These are phyloP conservation scores for Acipenser transmontanus DNA, from an alignment of 2,797 vertebrate species.

Conservation along the genomic window DNA sequence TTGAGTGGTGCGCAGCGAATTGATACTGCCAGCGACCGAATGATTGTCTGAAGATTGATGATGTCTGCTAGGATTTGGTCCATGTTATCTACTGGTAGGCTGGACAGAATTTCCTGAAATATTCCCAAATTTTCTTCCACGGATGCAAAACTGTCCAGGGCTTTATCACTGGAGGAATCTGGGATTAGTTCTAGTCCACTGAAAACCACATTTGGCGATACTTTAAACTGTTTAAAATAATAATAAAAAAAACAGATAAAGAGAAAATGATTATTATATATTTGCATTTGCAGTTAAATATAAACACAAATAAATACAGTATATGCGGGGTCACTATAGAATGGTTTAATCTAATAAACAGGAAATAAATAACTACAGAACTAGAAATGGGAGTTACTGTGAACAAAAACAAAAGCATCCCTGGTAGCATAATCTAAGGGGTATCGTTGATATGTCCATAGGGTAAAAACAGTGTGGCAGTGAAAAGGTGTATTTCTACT, in stretches of 20 bases:
- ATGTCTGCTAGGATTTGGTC: slow-evolving; percentile 60
- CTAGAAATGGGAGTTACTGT: too few relatives aligned
- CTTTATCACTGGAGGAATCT: slow-evolving; percentile 25
- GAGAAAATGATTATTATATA: neutral
- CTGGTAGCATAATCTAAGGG: too few relatives aligned
- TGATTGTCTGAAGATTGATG: slow-evolving; percentile 51
- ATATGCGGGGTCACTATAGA: too few relatives aligned
- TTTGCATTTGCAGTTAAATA: neutral
- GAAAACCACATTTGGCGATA: slow-evolving; percentile 30
- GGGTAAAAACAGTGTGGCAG: too few relatives aligned
- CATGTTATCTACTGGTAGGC: slow-evolving; percentile 36
- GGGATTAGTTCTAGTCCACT: slow-evolving; percentile 52
- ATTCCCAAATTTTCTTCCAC: slow-evolving; percentile 49
- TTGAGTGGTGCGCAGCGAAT: slow-evolving; percentile 38
- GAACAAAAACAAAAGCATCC: too few relatives aligned
- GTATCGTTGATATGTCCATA: too few relatives aligned
- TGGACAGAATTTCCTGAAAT: slow-evolving; percentile 59
- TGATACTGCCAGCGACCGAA: slow-evolving; percentile 39
- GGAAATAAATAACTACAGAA: too few relatives aligned
- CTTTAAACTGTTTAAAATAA: slow-evolving; percentile 19
- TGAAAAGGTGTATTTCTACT: too few relatives aligned
- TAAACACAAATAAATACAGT: too few relatives aligned
- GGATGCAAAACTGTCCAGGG: slow-evolving; percentile 43
- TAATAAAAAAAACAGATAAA: neutral
- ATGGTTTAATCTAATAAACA: too few relatives aligned